Evolutionary conservation across 1,140 invertebrate genomes (phyloP).

Genomic region (Ditylenchus dipsaci): DNA sequence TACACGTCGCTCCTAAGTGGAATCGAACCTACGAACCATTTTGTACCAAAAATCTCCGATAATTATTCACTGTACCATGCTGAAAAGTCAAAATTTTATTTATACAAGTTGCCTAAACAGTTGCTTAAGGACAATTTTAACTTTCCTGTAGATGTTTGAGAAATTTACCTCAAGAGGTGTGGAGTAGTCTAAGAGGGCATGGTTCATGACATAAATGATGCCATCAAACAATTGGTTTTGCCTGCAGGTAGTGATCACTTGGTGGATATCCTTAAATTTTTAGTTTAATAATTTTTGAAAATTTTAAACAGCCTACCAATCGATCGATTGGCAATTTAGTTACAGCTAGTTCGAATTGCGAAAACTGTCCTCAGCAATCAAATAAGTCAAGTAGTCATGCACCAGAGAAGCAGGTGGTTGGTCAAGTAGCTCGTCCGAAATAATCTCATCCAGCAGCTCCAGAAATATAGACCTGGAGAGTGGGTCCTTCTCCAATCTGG

Average conservation of each 20-base stretch:
- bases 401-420: conserved; percentile 64
- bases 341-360: conserved; percentile 73
- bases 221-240: conserved; percentile 76
- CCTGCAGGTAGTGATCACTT: conserved; percentile 73
- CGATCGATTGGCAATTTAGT: conserved; percentile 76
- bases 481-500: conserved; percentile 58
- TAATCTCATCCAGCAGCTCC: conserved; percentile 61
- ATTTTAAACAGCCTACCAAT: conserved; percentile 58
- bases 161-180: conserved; percentile 69
- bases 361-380: conserved; percentile 60
- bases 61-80: no score
- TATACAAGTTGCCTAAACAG: no score
- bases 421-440: conserved; percentile 62
- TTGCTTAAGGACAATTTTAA: no score
- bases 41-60: no score
- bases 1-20: no score
- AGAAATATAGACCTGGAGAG: conserved; percentile 62
- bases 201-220: conserved; percentile 80
- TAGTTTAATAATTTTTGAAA: background rate
- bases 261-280: conserved; percentile 15
- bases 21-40: no score
- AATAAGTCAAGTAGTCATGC: conserved; percentile 64
- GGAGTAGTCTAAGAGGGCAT: conserved; percentile 76
- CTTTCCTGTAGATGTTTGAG: no score
- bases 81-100: no score